Percentiles rank a stretch among this genome's conserved stretches.
phyloP scores from a whole-genome alignment of 2,113 vertebrate genomes.

The Sinocyclocheilus anophthalmus region DNA sequence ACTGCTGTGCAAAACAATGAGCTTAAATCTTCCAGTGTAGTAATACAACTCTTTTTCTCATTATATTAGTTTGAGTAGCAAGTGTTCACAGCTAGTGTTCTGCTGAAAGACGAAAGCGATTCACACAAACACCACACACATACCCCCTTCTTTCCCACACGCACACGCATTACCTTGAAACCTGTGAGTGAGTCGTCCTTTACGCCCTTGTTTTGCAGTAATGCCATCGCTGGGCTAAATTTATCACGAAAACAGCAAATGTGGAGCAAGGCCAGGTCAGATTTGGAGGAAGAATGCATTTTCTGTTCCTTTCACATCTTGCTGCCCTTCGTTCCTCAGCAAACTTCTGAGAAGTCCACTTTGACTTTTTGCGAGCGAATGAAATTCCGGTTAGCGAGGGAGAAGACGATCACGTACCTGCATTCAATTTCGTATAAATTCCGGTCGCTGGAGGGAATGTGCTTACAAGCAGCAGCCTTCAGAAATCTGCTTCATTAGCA shows the following conservation, averaged over 20 bases:
- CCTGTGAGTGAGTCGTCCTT: background rate
- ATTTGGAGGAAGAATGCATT: slow-evolving; percentile 27
- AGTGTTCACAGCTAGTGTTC: background rate
- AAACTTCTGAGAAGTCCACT: background rate
- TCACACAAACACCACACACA: background rate
- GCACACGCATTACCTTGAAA: background rate
- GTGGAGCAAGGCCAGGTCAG: slow-evolving; percentile 40
- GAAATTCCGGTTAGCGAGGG: background rate
- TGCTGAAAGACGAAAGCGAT: background rate
- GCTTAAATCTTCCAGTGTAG: background rate
- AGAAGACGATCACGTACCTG: background rate
- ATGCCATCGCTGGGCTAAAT: slow-evolving; percentile 14
- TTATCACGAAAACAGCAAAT: slow-evolving; percentile 23
- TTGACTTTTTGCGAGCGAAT: slow-evolving; percentile 31
- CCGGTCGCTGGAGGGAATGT: slow-evolving; percentile 12
- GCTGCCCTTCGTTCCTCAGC: background rate
- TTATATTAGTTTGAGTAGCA: background rate
- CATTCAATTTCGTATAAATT: slow-evolving; percentile 9
- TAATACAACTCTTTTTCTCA: background rate
- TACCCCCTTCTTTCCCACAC: too few species aligned
- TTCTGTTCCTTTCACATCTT: slow-evolving; percentile 18
- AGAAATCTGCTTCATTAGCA: slow-evolving; percentile 32
- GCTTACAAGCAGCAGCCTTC: slow-evolving; percentile 33
- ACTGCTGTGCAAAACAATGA: background rate
- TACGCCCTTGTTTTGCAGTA: slow-evolving; percentile 21